phyloP scores from a whole-genome alignment of 2,113 vertebrate genomes.

The Nycticebus coucang region DNA sequence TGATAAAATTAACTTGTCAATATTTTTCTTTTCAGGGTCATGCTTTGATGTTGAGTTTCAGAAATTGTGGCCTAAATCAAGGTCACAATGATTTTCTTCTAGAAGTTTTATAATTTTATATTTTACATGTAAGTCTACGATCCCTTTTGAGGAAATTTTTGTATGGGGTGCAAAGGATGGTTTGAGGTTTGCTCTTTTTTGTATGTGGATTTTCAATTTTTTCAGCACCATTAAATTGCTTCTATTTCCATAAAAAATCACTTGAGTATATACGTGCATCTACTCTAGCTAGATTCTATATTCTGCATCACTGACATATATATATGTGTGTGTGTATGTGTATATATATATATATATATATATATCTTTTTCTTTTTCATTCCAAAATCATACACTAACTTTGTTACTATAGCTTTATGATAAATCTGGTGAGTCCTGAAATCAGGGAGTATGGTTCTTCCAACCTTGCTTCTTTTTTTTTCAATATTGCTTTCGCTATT shows the following conservation, averaged over 20 bases:
- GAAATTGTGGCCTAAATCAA: not conserved
- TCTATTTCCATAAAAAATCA: not conserved
- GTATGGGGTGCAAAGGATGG: fast-evolving
- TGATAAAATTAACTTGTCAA: not conserved
- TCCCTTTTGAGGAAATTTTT: not conserved
- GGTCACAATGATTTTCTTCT: not conserved
- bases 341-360: no score
- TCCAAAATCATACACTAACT: not conserved
- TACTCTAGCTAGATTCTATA: not conserved
- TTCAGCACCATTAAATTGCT: not conserved
- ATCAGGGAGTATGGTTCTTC: not conserved
- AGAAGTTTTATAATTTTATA: not conserved
- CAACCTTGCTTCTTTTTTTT: not conserved
- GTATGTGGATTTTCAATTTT: not conserved
- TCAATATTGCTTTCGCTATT: not conserved
- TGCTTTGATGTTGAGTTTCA: not conserved
- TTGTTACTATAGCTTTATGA: not conserved
- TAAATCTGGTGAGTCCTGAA: not conserved
- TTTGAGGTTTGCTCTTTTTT: not conserved
- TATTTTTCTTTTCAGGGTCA: not conserved
- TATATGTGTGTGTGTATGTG: no score
- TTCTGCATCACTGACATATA: not conserved
- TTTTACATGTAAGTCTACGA: not conserved
- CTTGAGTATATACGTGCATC: not conserved
- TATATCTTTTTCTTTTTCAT: not conserved